Evolutionary conservation across 2,888 invertebrate species (phyloP), one percentile per base, ranked within the genome.

Genomic region (Bombylius major): DNA sequence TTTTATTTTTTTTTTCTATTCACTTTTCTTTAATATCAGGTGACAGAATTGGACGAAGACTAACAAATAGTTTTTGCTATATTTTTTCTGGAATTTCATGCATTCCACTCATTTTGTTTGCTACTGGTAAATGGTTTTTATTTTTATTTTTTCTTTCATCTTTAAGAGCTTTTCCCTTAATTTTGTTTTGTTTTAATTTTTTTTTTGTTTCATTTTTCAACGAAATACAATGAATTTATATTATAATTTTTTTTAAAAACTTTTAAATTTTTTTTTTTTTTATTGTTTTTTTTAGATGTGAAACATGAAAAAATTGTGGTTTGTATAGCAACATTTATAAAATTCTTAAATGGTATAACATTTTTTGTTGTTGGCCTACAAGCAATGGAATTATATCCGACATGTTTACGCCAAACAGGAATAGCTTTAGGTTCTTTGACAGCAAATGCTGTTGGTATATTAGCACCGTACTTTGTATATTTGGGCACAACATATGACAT

Each of bases 331-430:
- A 69, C 78, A 36, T 67, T 76, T 36, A 75, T 78, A 56, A 79
- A 80, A 66, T 74, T 81, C 60, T 71, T 75, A 33, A 74, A 79
- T 55, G 79, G 80, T 5, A 65, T 81, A 33, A 75, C 79, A 7
- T 82, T 79, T 66, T 81, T 81, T 63, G 75, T 79, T 23, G 77
- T 78, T 34, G 79, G 78, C 64, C 70, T 84, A 54, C 79, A 83
- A 60, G 78, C 80, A 56, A 77, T 84, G 67, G 84, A 85, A 69
- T 74, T 82, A 31, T 84, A 82, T 67, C 84, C 84, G 13, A 84
- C 84, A 0, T 80, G 80, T 62, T 71, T 84, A 42, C 73, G 85
- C 32, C 82, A 83, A 65, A 79, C 82, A 8, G 84, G 84, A 53
- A 77, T 81, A 62, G 79, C 83, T 1, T 65, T 83, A 56, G 80